A percentile compares a stretch with the other conserved stretches of the same genome.
phyloP scores from a whole-genome alignment of 2,113 vertebrate species.

The Falco punctatus region DNA sequence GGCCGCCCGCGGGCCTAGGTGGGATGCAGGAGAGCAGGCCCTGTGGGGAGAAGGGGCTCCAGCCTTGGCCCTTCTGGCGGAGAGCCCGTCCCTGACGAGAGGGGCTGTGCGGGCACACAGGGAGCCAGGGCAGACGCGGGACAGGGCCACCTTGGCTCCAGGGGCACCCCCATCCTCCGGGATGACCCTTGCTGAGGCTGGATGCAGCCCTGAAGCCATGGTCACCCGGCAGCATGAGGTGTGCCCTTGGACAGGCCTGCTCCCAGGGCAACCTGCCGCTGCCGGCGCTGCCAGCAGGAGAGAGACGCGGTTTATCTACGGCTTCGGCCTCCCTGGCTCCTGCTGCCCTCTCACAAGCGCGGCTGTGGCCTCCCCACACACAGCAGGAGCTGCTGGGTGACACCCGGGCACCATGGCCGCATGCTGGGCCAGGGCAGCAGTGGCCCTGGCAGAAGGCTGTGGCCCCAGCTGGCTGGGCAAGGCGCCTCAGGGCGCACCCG shows the following conservation, averaged over 20 bases:
- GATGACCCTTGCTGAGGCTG: fast-evolving
- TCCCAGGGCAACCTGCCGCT: fast-evolving
- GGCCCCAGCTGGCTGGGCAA: not conserved
- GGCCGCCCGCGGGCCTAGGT: fast-evolving
- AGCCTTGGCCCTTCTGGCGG: fast-evolving
- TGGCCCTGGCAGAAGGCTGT: not conserved
- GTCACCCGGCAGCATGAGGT: fast-evolving
- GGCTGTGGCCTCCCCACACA: fast-evolving
- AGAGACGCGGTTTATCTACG: fast-evolving
- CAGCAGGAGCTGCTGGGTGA: not conserved
- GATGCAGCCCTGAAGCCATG: fast-evolving
- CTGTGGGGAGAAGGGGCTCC: not conserved
- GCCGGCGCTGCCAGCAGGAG: not conserved
- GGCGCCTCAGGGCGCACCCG: not conserved
- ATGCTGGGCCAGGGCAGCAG: not conserved
- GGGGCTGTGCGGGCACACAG: not conserved
- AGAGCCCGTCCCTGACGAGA: fast-evolving
- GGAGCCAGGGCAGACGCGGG: not conserved
- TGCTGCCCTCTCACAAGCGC: not conserved
- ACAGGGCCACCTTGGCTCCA: not conserved
- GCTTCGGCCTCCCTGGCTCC: not conserved
- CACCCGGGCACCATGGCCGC: fast-evolving
- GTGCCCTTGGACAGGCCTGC: fast-evolving
- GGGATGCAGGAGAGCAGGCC: not conserved
- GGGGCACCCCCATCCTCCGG: too few relatives aligned